These are phyloP conservation scores for Rostratula benghalensis DNA, from an alignment of 2,113 vertebrate species.

Conservation along the genomic window DNA sequence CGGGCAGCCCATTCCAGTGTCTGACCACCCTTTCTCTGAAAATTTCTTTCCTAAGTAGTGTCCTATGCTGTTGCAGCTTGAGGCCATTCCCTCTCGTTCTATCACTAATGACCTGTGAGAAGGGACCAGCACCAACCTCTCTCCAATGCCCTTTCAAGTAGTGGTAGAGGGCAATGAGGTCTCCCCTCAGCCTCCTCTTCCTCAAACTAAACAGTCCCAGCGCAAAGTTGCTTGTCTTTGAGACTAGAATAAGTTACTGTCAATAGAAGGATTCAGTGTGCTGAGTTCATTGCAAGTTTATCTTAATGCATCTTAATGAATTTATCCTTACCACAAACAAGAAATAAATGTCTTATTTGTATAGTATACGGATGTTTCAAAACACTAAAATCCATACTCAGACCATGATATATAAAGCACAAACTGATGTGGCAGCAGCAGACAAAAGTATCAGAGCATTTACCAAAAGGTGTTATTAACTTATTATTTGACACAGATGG, in stretches of 20 bases:
- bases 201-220: no score
- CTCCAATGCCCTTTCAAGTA: no score
- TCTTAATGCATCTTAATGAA: neutral
- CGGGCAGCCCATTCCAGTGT: no score
- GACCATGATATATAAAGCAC: neutral
- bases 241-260: neutral
- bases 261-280: neutral
- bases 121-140: no score
- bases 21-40: no score
- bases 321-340: neutral
- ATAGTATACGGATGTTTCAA: neutral
- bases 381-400: neutral
- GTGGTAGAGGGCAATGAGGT: no score
- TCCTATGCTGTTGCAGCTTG: no score
- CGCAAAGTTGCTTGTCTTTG: neutral
- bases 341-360: neutral
- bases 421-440: neutral
- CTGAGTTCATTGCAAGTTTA: neutral
- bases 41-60: no score
- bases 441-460: neutral
- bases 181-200: no score
- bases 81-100: no score
- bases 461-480: neutral
- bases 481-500: neutral
- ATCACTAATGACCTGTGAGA: no score